Evolutionary conservation across 2,888 invertebrate species (phyloP), one percentile per base, ranked within the genome.

Genomic region (Stegana nigrithorax): DNA sequence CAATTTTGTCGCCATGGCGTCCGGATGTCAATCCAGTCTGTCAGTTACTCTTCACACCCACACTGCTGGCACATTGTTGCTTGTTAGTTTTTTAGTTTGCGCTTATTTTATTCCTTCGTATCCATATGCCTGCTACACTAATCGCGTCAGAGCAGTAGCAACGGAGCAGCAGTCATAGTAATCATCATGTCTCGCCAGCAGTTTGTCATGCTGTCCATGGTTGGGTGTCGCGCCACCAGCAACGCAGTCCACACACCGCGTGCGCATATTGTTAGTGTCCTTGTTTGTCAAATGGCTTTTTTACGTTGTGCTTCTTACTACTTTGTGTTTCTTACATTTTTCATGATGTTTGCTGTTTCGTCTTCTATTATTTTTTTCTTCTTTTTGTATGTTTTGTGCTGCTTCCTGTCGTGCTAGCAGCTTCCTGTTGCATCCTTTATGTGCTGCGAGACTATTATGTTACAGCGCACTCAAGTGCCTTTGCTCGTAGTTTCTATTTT

Each of bases 361-460:
- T 45, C 7, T 19, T n/a, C 14, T 27, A 6, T 14, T 27, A 27
- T 14, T 12, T 14, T 26, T 51, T 51, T 27, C 7, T 39, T n/a
- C 39, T 51, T 51, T 51, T 7, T 17, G n/a, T 8, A 21, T 47
- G 7, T 47, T 17, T 36, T 36, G 6, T 47, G 23, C 25, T 47
- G 47, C 19, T 47, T 47, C 23, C 25, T 47, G 25, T 47, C 10
- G 10, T n/a, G 23, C 53, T 36, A 51, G 53, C 12, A 14, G 50
- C 26, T 50, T 50, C 50, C 26, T 50, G 50, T 50, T 50, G 50
- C 50, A 50, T 50, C 50, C 50, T 50, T 45, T 50, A 26, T 21
- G 2, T 21, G 45, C 14, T 25, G 25, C 2, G 25, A 26, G n/a
- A 23, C 26, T 50, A 39, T 50, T 50, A 7, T 50, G 26, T 50